A percentile compares a stretch with the other conserved stretches of the same genome.
These are phyloP conservation scores for Orientallactaga sibirica DNA, from an alignment of 2,797 vertebrate species.

Conservation along the genomic window DNA sequence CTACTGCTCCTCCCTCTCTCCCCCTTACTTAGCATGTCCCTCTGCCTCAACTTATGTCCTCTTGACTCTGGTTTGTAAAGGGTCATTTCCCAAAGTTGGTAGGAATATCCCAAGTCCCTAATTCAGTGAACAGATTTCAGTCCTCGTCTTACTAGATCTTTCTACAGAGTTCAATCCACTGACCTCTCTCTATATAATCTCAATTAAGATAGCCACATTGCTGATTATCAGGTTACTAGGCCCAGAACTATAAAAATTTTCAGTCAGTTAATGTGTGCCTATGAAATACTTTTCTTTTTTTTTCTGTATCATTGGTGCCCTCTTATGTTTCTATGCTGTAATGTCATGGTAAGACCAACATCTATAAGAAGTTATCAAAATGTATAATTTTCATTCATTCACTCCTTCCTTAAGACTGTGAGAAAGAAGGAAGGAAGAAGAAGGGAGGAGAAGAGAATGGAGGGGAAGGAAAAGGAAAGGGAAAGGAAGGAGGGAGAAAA, in stretches of 20 bases:
- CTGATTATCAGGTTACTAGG: fast-evolving
- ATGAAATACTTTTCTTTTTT: background rate
- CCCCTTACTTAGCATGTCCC: background rate
- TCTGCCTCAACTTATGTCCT: background rate
- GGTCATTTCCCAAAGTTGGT: background rate
- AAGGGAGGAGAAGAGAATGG: background rate
- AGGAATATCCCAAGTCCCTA: background rate
- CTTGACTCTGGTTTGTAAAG: background rate
- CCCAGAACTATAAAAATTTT: background rate
- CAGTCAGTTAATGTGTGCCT: fast-evolving
- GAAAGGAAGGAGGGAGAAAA: too few species aligned
- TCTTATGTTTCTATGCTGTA: background rate
- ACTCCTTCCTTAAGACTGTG: background rate
- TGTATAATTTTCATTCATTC: background rate
- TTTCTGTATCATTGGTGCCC: background rate
- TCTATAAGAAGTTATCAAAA: background rate
- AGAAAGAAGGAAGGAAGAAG: background rate
- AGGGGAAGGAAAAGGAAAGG: too few species aligned
- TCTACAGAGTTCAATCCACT: background rate
- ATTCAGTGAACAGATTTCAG: background rate
- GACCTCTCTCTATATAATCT: background rate
- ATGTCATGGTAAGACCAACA: background rate
- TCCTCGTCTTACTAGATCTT: background rate
- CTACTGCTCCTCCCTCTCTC: fast-evolving
- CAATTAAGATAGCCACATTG: background rate